Base-by-base conservation (phyloP, 1,140 invertebrate genomes). In the Diorhabda carinulata region DNA sequence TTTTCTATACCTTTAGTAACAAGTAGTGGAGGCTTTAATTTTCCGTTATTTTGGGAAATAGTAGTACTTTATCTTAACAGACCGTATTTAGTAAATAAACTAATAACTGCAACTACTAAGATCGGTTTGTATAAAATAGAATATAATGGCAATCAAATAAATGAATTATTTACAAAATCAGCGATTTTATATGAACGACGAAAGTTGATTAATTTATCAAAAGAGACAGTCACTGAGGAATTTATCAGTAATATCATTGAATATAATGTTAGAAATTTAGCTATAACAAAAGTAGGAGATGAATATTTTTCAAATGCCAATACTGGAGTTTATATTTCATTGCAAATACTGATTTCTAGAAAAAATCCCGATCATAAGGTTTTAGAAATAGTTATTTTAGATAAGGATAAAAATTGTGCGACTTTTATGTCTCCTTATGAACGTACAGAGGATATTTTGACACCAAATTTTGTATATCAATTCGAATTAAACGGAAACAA, bases 61-160 rank as follows among this genome's bases (percentile, higher is more conserved):
- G 45, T 80, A 43, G 57, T 76, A 9, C 10, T 81, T 4, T 81
- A 79, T 69, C 74, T 77, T 61, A 71, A 78, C 68, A 70, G 77
- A 41, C 80, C 80, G 4, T 74, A 80, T 64, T 60, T 80, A 66
- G 66, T 80, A 10, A 81, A 81, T 70, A 67, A 76, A 10, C 78
- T 76, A 74, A 61, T 81, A 67, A 68, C 69, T 42, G 74, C 73
- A 57, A 66, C 70, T 41, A 70, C 73, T 8, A 73, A 73, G 60
- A 9, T 72, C 43, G 71, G 73, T 61, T 74, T 78, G 70, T 76
- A 69, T 67, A 69, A 78, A 72, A 66, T 80, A 7, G 1, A 57
- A 8, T 77, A 72, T 62, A 61, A 77, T 60, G 66, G 60, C 57
- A 25, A 45, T 47, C 61, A 73, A 25, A 25, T 80, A 4, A 66